Evolutionary conservation across 2,797 vertebrate species (phyloP).

Genomic region (Merluccius polli): DNA sequence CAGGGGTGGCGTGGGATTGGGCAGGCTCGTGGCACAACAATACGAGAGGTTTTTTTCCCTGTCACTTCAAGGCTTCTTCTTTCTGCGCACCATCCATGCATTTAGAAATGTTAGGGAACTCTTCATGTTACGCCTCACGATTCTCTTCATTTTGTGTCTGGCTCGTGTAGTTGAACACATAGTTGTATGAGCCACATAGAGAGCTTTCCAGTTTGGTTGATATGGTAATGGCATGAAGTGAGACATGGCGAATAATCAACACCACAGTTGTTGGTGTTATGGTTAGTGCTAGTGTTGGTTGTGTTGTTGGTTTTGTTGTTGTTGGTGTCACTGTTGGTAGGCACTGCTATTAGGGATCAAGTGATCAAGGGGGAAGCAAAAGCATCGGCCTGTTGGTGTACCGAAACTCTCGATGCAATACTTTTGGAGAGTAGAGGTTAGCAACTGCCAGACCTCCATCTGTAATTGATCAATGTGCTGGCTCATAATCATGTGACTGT

Average conservation of each 20-base stretch:
- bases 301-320: too few species aligned
- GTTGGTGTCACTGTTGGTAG: not conserved
- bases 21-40: too few species aligned
- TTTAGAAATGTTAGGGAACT: not conserved
- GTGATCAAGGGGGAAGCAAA: slow-evolving; percentile 16
- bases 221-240: not conserved
- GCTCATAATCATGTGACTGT: slow-evolving; percentile 36
- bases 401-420: slow-evolving; percentile 34
- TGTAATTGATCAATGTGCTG: slow-evolving; percentile 68
- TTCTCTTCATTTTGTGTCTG: too few species aligned
- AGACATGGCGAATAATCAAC: not conserved
- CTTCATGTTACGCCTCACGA: not conserved
- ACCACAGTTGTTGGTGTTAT: not conserved
- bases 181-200: too few species aligned
- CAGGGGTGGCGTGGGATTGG: not conserved
- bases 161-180: too few species aligned
- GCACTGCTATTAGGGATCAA: slow-evolving; percentile 10
- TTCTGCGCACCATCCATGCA: not conserved
- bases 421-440: slow-evolving; percentile 46
- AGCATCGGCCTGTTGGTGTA: slow-evolving; percentile 27
- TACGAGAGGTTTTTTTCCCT: too few species aligned
- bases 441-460: slow-evolving; percentile 64
- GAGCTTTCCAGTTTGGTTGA: not conserved
- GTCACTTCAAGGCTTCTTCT: not conserved
- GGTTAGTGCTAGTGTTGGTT: too few species aligned